These are phyloP conservation scores for Callaeas wilsoni DNA, from an alignment of 2,113 vertebrate genomes.

Conservation along the genomic window DNA sequence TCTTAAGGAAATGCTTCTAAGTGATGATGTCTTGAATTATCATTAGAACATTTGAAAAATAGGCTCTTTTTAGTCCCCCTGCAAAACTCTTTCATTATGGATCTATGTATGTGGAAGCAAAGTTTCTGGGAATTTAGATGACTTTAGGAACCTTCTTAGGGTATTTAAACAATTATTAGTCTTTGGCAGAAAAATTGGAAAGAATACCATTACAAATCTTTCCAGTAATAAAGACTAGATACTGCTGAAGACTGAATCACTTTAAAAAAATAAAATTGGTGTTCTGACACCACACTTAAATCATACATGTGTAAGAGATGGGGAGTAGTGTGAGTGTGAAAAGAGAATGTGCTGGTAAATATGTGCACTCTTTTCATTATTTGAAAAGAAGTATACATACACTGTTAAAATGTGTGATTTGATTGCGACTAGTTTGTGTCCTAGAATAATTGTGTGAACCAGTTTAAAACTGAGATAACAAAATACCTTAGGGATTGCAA, in stretches of 20 bases:
- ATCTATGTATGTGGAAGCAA: not conserved
- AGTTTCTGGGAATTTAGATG: not conserved
- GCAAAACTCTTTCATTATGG: not conserved
- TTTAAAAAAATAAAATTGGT: not conserved
- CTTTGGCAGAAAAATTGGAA: not conserved
- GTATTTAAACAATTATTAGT: not conserved
- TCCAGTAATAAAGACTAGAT: not conserved
- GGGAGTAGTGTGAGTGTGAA: not conserved
- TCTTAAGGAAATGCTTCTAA: not conserved
- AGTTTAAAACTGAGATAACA: not conserved
- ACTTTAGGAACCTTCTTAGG: not conserved
- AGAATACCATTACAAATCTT: not conserved
- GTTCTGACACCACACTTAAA: not conserved
- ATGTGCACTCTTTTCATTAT: not conserved
- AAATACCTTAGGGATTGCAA: not conserved
- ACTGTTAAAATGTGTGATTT: not conserved
- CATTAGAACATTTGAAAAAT: not conserved
- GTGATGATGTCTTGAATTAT: conserved; percentile 7
- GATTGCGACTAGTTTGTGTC: not conserved
- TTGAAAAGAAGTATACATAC: not conserved
- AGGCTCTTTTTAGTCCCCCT: not conserved
- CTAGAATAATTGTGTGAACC: not conserved
- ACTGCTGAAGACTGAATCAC: not conserved
- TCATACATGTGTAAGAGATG: not conserved
- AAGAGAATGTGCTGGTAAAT: not conserved